Evolutionary conservation across 1,140 invertebrate species (phyloP).

Genomic region (Musca domestica): DNA sequence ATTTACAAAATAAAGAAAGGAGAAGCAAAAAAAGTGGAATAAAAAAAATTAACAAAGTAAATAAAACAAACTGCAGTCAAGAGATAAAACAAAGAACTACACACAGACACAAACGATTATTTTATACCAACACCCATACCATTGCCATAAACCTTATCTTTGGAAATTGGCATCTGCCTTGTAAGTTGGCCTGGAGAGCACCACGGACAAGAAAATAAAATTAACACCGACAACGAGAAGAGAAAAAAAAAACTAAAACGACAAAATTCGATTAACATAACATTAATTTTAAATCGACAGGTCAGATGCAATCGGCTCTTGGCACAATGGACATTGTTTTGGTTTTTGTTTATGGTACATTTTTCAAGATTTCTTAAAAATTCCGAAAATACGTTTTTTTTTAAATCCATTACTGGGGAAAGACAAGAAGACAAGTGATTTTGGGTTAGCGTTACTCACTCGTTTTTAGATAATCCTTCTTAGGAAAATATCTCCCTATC

Average conservation of each 20-base stretch:
- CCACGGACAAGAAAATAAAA: neutral
- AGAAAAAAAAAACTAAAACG: neutral
- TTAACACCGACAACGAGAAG: neutral
- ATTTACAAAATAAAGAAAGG: neutral
- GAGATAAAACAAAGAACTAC: constrained; percentile 10
- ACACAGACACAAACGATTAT: neutral
- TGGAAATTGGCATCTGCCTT: constrained; percentile 9
- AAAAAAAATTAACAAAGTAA: neutral
- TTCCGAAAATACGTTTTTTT: too few species aligned
- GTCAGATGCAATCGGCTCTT: neutral
- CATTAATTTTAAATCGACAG: constrained; percentile 29
- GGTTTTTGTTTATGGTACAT: neutral
- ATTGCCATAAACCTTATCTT: neutral
- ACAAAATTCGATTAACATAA: constrained; percentile 28
- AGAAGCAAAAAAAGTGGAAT: neutral
- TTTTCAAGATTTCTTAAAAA: too few species aligned
- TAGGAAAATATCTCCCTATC: too few species aligned
- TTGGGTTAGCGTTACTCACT: too few species aligned
- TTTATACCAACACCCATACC: neutral
- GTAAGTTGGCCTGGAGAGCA: neutral
- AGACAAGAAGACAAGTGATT: too few species aligned
- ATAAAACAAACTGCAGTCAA: constrained; percentile 17
- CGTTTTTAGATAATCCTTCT: too few species aligned
- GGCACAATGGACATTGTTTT: neutral
- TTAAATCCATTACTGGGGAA: too few species aligned